Base-by-base conservation (phyloP, 2,888 invertebrate genomes). In the Prosapia bicincta region DNA sequence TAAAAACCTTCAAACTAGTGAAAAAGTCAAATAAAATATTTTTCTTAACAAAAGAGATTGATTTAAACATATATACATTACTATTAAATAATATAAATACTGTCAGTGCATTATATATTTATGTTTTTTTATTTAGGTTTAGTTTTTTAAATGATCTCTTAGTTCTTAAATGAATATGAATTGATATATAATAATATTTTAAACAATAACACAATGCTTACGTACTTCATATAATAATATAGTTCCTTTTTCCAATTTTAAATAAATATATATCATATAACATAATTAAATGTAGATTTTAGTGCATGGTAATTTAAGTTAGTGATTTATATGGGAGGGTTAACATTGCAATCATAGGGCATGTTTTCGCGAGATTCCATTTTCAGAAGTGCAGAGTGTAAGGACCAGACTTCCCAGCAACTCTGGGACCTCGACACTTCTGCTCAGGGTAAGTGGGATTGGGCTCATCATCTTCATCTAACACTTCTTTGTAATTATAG, bases 361-460 rank as follows among this genome's bases (percentile, higher is more conserved):
- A 66, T 71, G 67, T 73, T 67, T 67, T 73, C 68, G 73, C 73
- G 68, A 73, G 68, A 73, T 32, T 73, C 26, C 69, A 66, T 32
- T 73, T 73, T 73, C 73, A 73, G 73, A 73, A 69, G 38, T 38
- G 73, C 68, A 26, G 68, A 68, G 26, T 32, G 73, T 73, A 66
- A 66, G 25, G 66, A 30, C 72, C 30, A 26, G 66, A 65, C 26
- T 66, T 66, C 66, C 67, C 67, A 67, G 28, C 28, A 24, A 38
- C 67, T 32, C n/a, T 26, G 73, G 26, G 38, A 32, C 67, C 23
- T 28, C 67, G n/a, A 20, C 23, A 67, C 26, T 38, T 54, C 25
- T 43, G 23, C 43, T 54, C 1, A 26, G 24, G 73, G 73, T 73
- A 69, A 73, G 73, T 73, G 69, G 23, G 68, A 38, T 69, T 68